Conservation (phyloP, 2,113 vertebrate genomes). For the Loxodonta africana region DNA sequence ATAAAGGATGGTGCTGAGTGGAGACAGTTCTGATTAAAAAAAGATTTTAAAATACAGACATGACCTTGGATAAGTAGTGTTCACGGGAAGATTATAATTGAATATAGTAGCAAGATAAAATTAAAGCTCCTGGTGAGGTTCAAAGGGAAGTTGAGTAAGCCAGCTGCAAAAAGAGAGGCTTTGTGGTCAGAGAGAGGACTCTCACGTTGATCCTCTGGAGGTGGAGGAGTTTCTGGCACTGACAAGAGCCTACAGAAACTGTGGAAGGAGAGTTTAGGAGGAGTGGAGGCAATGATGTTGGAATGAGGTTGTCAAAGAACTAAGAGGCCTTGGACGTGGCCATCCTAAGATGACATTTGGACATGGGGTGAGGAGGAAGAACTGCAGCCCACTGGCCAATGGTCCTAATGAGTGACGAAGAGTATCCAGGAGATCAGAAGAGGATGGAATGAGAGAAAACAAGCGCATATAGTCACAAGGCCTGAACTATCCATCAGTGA, state of each 20-base stretch:
- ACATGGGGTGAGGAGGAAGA: not conserved
- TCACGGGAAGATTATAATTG: not conserved
- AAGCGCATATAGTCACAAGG: too few relatives aligned
- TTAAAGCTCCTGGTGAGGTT: not conserved
- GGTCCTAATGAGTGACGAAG: not conserved
- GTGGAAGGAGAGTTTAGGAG: not conserved
- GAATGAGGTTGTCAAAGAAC: too few relatives aligned
- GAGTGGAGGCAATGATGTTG: too few relatives aligned
- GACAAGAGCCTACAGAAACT: not conserved
- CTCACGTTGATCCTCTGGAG: too few relatives aligned
- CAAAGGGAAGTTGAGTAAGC: not conserved
- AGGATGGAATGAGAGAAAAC: not conserved
- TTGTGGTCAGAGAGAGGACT: not conserved
- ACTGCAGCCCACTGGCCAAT: accelerated
- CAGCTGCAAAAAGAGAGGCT: too few relatives aligned
- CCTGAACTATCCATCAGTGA: not conserved
- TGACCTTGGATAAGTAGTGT: not conserved
- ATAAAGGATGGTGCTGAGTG: not conserved
- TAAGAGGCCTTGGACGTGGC: not conserved
- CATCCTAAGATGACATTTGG: not conserved
- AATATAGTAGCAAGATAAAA: not conserved
- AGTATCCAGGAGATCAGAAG: not conserved
- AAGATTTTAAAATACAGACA: not conserved
- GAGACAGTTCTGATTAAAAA: not conserved
- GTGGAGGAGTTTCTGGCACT: too few relatives aligned